Evolutionary conservation across 2,888 invertebrate species (phyloP).

Genomic region (Microchrysa polita): DNA sequence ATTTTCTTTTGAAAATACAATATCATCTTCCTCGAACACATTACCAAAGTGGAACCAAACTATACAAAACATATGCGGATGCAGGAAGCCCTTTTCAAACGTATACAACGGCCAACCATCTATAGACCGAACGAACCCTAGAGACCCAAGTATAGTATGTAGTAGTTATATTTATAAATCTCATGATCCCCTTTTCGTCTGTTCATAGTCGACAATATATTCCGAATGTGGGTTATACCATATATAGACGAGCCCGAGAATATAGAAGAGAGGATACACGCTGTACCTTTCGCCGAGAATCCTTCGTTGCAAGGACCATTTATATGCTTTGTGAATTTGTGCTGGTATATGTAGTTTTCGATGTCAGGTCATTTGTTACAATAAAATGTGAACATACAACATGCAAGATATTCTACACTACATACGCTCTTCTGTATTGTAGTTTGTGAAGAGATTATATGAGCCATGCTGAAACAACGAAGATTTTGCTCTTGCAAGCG

Average conservation of each 20-base stretch:
- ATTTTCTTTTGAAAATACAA: background rate
- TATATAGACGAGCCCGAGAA: background rate
- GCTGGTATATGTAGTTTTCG: background rate
- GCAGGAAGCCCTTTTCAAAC: too few relatives aligned
- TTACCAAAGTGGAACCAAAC: background rate
- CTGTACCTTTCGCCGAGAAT: background rate
- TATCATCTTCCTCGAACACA: background rate
- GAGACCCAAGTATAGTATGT: too few relatives aligned
- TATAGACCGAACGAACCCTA: too few relatives aligned
- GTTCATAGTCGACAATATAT: too few relatives aligned
- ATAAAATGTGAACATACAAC: slow-evolving; percentile 8
- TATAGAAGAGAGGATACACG: background rate
- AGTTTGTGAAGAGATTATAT: background rate
- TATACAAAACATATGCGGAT: too few relatives aligned
- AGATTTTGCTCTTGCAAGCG: too few relatives aligned
- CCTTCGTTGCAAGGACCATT: background rate
- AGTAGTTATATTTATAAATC: too few relatives aligned
- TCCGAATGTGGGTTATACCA: background rate
- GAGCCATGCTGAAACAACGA: background rate
- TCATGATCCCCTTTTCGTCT: too few relatives aligned
- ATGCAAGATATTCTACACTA: background rate
- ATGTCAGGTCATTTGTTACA: slow-evolving; percentile 11
- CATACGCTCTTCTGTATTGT: too few relatives aligned
- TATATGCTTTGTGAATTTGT: background rate
- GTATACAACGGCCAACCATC: too few relatives aligned